Base-by-base conservation (phyloP, 2,888 invertebrate genomes). In the Latheticus oryzae region DNA sequence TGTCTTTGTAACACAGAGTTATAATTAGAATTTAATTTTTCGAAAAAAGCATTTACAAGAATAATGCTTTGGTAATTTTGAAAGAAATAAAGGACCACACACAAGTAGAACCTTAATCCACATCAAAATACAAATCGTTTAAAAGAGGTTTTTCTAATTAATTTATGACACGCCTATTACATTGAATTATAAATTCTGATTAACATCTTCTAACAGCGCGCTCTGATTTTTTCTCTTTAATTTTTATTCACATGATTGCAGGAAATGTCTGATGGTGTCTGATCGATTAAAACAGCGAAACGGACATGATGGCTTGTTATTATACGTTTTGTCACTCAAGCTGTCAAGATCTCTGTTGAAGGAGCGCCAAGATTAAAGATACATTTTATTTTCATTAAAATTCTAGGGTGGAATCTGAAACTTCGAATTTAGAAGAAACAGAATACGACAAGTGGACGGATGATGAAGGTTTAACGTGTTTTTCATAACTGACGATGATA, bases 261-360 rank as follows among this genome's bases (percentile, higher is more conserved):
- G 32, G 43, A 45, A 35, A 45, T 24, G 37, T 38, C 32, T 28
- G 37, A 37, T 19, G 35, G 33, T 40, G 38, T 58, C 62, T 53
- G 60, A 60, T 59, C 57, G 61, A 54, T 58, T 66, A 67, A 69
- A 69, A 65, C 60, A 64, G 66, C 68, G 64, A 67, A 64, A 65
- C 66, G 67, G 64, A 68, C 68, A 65, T 60, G 66, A 69, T 64
- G 63, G 67, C 66, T 65, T 42, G 59, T 59, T 65, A 67, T 66
- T 66, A 68, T 62, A 62, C 65, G 62, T 61, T 53, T 61, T 67
- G 68, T 68, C 69, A 63, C 60, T 61, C 45, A 54, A 53, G 19
- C 26, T 45, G 53, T 26, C 45, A 45, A 24, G 43, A 37, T 35
- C 33, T 17, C 42, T 23, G 8, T 4, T 8, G n/a, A 26, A 33